These are phyloP conservation scores for Pocota personata DNA, from an alignment of 2,888 invertebrate genomes.

Conservation along the genomic window DNA sequence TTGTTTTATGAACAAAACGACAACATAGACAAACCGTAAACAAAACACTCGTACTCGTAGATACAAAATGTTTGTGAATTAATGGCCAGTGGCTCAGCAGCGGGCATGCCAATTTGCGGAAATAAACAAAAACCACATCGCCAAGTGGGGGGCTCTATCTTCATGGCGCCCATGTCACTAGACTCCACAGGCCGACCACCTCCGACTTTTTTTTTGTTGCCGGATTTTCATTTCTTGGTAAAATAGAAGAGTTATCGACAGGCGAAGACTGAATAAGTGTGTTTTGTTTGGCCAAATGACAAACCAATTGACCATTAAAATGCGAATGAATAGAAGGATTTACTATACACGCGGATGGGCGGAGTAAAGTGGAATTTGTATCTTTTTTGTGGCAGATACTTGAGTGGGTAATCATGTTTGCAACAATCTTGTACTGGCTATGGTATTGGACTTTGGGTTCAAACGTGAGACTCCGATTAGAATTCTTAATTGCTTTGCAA, in stretches of 20 bases:
- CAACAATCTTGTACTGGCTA: slow-evolving; percentile 5
- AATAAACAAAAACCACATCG: slow-evolving; percentile 20
- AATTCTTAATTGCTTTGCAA: slow-evolving; percentile 42
- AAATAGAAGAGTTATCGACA: slow-evolving; percentile 12
- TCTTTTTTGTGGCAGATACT: background rate
- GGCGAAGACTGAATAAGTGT: background rate
- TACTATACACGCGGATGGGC: background rate
- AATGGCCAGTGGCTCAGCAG: slow-evolving; percentile 5
- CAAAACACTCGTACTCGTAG: slow-evolving; percentile 27
- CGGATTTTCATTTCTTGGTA: slow-evolving; percentile 14
- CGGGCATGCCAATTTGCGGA: slow-evolving; percentile 38
- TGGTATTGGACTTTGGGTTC: background rate
- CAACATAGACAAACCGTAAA: slow-evolving; percentile 33
- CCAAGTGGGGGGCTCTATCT: background rate
- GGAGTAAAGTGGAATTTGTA: no score
- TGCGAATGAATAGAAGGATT: background rate
- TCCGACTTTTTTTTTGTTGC: background rate
- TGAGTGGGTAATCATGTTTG: background rate
- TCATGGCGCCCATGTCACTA: slow-evolving; percentile 53
- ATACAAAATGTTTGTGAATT: slow-evolving; percentile 27
- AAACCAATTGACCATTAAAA: slow-evolving; percentile 34
- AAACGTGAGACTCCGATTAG: slow-evolving; percentile 35
- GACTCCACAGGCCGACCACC: slow-evolving; percentile 21
- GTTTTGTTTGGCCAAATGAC: slow-evolving; percentile 28
- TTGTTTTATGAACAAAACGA: slow-evolving; percentile 16